Evolutionary conservation across 2,113 vertebrate species (phyloP).

Genomic region (Hyperoodon ampullatus): DNA sequence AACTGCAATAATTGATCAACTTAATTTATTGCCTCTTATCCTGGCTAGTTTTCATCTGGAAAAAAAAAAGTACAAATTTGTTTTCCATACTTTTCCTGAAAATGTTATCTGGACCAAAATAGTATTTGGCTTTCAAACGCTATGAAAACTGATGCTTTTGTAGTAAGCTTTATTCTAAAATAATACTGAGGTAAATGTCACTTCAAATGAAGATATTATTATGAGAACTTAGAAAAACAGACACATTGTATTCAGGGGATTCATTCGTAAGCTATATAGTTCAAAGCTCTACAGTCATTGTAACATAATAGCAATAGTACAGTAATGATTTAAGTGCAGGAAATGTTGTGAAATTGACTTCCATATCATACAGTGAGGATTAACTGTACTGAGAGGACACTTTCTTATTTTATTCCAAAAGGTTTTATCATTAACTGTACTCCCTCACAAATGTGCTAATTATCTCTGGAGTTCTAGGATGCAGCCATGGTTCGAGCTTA

Average conservation of each 20-base stretch:
- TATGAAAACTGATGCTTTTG: not conserved
- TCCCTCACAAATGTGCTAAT: no score
- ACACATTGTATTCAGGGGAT: no score
- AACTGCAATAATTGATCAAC: not conserved
- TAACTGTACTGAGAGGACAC: not conserved
- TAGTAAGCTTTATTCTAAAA: constrained; percentile 39
- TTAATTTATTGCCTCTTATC: constrained; percentile 42
- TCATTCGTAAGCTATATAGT: no score
- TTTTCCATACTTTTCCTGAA: constrained; percentile 7
- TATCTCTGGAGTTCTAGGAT: not conserved
- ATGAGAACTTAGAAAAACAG: not conserved
- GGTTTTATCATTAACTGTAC: not conserved
- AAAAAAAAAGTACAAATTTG: not conserved
- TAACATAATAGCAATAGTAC: no score
- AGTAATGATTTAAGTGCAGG: not conserved
- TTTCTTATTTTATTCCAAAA: constrained; percentile 20
- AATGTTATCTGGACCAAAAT: constrained; percentile 11
- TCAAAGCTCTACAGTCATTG: no score
- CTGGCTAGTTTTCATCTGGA: not conserved
- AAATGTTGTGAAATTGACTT: constrained; percentile 21
- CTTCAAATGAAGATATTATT: not conserved
- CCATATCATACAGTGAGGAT: not conserved
- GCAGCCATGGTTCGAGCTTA: not conserved
- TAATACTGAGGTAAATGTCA: not conserved
- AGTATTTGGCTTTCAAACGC: constrained; percentile 7